Conservation (phyloP, 2,113 vertebrate species). For the Capreolus pygargus region DNA sequence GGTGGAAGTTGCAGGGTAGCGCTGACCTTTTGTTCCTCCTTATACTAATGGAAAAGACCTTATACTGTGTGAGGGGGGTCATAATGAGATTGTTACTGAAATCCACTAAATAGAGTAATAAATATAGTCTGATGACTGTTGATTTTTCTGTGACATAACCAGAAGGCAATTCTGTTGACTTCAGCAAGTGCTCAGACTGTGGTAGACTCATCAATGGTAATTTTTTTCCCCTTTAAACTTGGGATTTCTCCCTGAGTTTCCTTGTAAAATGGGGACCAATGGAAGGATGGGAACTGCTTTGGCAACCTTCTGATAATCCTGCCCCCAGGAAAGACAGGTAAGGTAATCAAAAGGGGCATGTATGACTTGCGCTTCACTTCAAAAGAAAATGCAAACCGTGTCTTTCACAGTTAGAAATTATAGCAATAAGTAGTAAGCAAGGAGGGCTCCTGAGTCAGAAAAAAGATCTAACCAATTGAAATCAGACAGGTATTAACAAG, state of each 20-base stretch:
- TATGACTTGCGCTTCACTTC: background rate
- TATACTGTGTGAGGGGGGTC: background rate
- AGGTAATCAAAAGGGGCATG: background rate
- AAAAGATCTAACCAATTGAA: background rate
- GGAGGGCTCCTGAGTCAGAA: background rate
- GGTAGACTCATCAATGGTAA: background rate
- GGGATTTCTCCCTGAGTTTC: background rate
- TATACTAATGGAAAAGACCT: conserved; percentile 40
- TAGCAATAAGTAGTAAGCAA: background rate
- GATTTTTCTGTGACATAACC: conserved; percentile 31
- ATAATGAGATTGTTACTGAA: conserved; percentile 38
- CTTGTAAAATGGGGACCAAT: background rate
- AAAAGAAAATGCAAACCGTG: background rate
- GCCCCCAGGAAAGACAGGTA: background rate
- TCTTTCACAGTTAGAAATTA: background rate
- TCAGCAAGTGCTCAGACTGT: background rate
- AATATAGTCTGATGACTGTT: conserved; percentile 44
- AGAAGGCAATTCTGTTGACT: conserved; percentile 6
- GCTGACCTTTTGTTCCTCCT: conserved; percentile 52
- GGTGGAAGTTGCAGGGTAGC: conserved; percentile 1
- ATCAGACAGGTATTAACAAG: background rate
- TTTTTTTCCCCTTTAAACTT: background rate
- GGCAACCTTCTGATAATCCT: background rate
- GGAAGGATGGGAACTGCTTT: background rate
- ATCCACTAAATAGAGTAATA: conserved; percentile 36